Conservation (phyloP, 1,140 invertebrate species). For the Pseudobourletiella spinata region DNA sequence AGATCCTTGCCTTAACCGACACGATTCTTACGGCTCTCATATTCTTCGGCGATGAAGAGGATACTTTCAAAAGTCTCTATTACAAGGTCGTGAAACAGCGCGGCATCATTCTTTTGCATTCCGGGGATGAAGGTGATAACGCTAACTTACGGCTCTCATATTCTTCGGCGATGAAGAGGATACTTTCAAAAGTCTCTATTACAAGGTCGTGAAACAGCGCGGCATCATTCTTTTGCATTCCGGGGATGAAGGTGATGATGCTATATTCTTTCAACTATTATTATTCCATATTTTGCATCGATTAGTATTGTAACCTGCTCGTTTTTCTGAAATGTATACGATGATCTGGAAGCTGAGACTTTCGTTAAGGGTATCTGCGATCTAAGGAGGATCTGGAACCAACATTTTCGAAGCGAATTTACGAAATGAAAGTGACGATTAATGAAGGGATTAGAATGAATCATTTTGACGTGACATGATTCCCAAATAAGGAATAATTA, state of each 20-base stretch:
- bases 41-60: conserved; percentile 6
- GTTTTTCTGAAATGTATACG: no score
- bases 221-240: conserved; percentile 6
- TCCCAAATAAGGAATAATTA: no score
- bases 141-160: conserved; percentile 6
- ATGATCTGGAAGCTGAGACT: no score
- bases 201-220: conserved; percentile 2
- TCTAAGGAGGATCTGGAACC: no score
- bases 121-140: conserved; percentile 2
- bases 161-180: conserved; percentile 8
- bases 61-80: conserved; percentile 5
- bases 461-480: no score
- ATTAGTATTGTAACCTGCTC: no score
- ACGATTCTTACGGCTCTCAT: conserved; percentile 5
- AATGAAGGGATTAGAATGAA: no score
- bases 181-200: conserved; percentile 5
- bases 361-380: no score
- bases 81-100: conserved; percentile 5
- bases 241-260: conserved; percentile 2
- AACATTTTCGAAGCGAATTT: no score
- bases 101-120: conserved; percentile 3
- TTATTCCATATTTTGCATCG: no score
- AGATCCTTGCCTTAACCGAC: not conserved
- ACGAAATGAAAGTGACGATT: no score
- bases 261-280: no score